These are phyloP conservation scores for Parelbella ahira DNA, from an alignment of 2,888 invertebrate genomes.

Conservation along the genomic window DNA sequence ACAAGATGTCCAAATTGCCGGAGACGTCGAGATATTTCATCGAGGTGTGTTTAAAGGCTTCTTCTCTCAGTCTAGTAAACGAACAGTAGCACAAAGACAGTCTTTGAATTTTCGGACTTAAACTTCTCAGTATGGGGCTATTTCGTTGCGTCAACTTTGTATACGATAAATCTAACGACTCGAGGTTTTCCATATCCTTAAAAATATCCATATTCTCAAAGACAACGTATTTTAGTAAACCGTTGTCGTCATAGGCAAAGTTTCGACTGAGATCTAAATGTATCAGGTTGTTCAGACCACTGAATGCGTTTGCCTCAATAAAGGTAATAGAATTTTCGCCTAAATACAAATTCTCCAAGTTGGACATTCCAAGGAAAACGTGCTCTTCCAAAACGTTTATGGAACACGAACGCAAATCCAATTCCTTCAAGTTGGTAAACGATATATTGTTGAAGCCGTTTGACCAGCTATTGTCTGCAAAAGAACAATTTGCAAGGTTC, in stretches of 20 bases:
- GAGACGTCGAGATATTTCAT: constrained; percentile 78
- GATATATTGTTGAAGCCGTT: constrained; percentile 37
- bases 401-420: constrained; percentile 80
- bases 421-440: constrained; percentile 63
- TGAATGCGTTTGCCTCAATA: constrained; percentile 61
- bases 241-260: constrained; percentile 33
- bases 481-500: constrained; percentile 17
- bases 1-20: constrained; percentile 65
- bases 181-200: constrained; percentile 36
- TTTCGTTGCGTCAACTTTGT: constrained; percentile 43
- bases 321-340: constrained; percentile 73
- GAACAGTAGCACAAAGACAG: constrained; percentile 68
- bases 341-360: constrained; percentile 70
- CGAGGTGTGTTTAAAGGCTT: constrained; percentile 59
- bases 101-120: constrained; percentile 43
- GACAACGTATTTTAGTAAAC: constrained; percentile 31
- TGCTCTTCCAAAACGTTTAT: constrained; percentile 63
- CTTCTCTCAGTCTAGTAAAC: constrained; percentile 48
- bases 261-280: constrained; percentile 80
- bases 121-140: constrained; percentile 34
- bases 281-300: constrained; percentile 49
- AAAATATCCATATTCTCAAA: constrained; percentile 39
- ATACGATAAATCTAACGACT: constrained; percentile 54
- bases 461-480: constrained; percentile 46
- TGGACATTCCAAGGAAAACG: constrained; percentile 66